Conservation (phyloP, 2,888 invertebrate species). For the Polylopha cassiicola region DNA sequence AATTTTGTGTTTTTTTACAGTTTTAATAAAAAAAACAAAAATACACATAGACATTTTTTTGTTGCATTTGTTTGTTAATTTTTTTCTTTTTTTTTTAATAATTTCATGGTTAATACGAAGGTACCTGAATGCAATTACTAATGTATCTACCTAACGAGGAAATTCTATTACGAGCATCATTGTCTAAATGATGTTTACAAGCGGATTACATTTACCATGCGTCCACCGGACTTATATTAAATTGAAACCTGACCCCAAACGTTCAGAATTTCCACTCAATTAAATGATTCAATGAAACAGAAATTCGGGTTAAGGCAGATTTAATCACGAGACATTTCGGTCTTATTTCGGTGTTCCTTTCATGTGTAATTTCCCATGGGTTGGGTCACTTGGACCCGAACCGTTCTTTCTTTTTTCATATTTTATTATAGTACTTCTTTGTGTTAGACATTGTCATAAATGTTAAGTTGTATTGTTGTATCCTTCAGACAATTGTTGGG, state of each 20-base stretch:
- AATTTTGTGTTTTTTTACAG: too few relatives aligned
- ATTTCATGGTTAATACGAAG: too few relatives aligned
- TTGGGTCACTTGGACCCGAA: constrained; percentile 24
- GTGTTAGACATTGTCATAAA: neutral
- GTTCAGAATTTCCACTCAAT: constrained; percentile 59
- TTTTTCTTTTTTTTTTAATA: too few relatives aligned
- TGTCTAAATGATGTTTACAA: too few relatives aligned
- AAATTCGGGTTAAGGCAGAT: constrained; percentile 55
- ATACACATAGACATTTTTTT: too few relatives aligned
- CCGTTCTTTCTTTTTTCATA: neutral
- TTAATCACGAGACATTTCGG: constrained; percentile 54
- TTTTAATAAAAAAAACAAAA: too few relatives aligned
- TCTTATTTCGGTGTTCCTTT: constrained; percentile 49
- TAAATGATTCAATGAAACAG: constrained; percentile 61
- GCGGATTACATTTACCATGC: constrained; percentile 31
- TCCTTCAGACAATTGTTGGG: too few relatives aligned
- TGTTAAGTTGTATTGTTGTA: too few relatives aligned
- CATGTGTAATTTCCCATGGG: constrained; percentile 57
- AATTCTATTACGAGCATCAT: too few relatives aligned
- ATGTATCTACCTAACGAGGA: too few relatives aligned
- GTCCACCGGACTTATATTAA: constrained; percentile 42
- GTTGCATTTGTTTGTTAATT: too few relatives aligned
- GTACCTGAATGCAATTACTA: too few relatives aligned
- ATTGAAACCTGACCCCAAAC: constrained; percentile 43
- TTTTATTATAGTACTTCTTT: neutral